A percentile compares a stretch with the other conserved stretches of the same genome.
phyloP scores from a whole-genome alignment of 1,140 invertebrate species.

The Lasioglossum baleicum region DNA sequence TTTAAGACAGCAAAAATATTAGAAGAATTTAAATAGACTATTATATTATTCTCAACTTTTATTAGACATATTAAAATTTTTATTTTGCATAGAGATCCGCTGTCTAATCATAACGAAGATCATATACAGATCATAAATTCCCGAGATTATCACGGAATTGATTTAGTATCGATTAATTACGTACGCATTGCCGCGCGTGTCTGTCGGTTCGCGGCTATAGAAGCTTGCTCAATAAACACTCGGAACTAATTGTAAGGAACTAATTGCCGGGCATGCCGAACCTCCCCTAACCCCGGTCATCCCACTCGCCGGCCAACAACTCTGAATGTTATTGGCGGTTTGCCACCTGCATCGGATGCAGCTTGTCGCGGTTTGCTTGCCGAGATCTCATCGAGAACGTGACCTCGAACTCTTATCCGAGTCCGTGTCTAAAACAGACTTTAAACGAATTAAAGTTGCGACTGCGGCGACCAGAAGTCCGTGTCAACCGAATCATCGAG shows the following conservation, averaged over 20 bases:
- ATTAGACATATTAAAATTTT: no score
- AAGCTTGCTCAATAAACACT: constrained; percentile 8
- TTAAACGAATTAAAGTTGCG: constrained; percentile 29
- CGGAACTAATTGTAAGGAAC: constrained; percentile 52
- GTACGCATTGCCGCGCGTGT: not conserved
- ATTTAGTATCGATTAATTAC: not conserved
- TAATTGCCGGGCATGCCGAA: constrained; percentile 48
- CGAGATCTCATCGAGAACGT: constrained; percentile 31
- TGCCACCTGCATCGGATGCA: constrained; percentile 45
- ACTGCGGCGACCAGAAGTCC: not conserved
- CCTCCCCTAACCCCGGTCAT: not conserved
- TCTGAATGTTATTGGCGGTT: constrained; percentile 61
- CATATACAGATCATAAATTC: no score
- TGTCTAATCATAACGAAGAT: no score
- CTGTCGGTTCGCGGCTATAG: not conserved
- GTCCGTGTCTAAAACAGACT: not conserved
- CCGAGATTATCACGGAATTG: no score
- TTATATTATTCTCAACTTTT: no score
- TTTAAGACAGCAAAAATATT: no score
- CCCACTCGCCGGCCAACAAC: constrained; percentile 25
- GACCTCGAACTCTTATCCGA: constrained; percentile 21
- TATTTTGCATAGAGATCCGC: no score
- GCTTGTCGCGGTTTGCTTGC: constrained; percentile 43
- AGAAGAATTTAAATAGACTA: no score
- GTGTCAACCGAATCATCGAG: not conserved